Percentiles rank a stretch among this genome's conserved stretches.
Evolutionary conservation across 2,888 invertebrate genomes (phyloP).

Genomic region (Orthosia gothica): DNA sequence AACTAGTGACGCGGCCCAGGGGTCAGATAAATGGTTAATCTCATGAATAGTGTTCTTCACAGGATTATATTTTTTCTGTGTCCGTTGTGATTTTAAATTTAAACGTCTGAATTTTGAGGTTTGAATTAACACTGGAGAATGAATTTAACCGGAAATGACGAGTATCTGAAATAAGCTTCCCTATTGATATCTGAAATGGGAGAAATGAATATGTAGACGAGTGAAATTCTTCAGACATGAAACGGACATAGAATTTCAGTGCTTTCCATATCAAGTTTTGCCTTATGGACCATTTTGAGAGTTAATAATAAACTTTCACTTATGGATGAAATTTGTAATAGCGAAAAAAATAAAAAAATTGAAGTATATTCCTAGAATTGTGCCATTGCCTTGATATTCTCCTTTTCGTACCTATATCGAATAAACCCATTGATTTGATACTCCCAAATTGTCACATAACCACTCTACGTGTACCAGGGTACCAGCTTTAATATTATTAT

Average conservation of each 20-base stretch:
- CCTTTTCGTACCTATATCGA: not conserved
- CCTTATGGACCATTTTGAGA: not conserved
- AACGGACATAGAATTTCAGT: not conserved
- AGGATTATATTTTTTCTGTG: constrained; percentile 63
- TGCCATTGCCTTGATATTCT: not conserved
- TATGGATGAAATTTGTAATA: too few species aligned
- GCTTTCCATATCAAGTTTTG: not conserved
- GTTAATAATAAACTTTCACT: not conserved
- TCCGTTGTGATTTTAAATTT: too few species aligned
- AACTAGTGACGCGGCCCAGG: constrained; percentile 6
- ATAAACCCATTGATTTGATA: constrained; percentile 12
- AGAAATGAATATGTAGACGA: too few species aligned
- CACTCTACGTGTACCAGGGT: constrained; percentile 6
- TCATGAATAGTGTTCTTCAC: constrained; percentile 69
- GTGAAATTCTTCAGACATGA: too few species aligned
- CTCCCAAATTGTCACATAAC: constrained; percentile 20
- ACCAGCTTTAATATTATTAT: constrained; percentile 36
- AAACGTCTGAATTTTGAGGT: constrained; percentile 7
- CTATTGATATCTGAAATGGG: not conserved
- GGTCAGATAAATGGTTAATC: constrained; percentile 72
- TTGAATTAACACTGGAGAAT: not conserved
- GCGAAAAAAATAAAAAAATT: too few species aligned
- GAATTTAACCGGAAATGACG: constrained; percentile 1
- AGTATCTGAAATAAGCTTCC: not conserved
- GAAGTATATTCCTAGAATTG: too few species aligned